Evolutionary conservation across 2,888 invertebrate species (phyloP).

Genomic region (Orchestes rusci): DNA sequence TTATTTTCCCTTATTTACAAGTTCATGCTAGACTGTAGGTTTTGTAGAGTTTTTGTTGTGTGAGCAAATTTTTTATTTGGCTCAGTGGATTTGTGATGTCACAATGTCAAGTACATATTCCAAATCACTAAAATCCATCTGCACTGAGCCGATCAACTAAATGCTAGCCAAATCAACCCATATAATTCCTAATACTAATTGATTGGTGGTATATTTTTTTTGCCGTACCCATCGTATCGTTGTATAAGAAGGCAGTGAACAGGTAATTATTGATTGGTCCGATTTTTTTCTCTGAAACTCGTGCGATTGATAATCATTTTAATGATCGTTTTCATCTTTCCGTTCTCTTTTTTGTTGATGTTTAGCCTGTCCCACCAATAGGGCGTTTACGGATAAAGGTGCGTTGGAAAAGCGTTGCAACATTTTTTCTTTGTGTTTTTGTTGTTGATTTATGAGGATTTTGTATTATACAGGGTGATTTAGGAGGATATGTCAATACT

Average conservation of each 20-base stretch:
- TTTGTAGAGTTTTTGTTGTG: no score
- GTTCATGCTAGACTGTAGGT: constrained; percentile 8
- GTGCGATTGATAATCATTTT: background rate
- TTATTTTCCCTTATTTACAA: constrained; percentile 15
- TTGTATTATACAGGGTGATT: no score
- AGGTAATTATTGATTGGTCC: constrained; percentile 39
- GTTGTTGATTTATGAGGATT: no score
- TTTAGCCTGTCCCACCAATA: constrained; percentile 42
- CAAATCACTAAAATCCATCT: no score
- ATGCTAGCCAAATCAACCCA: no score
- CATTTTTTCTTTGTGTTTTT: constrained; percentile 7
- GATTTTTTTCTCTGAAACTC: constrained; percentile 19
- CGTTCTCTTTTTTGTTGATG: constrained; percentile 38
- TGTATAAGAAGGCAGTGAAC: constrained; percentile 37
- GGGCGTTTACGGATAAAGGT: constrained; percentile 40
- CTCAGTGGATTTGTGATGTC: no score
- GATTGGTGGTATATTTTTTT: constrained; percentile 44
- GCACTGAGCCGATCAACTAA: no score
- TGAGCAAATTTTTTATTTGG: no score
- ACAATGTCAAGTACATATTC: no score
- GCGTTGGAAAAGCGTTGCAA: constrained; percentile 35
- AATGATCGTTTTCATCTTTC: constrained; percentile 15
- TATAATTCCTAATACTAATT: no score
- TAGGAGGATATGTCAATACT: no score
- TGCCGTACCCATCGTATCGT: constrained; percentile 43